phyloP scores from a whole-genome alignment of 2,113 vertebrate genomes.

The Cheilinus undulatus region DNA sequence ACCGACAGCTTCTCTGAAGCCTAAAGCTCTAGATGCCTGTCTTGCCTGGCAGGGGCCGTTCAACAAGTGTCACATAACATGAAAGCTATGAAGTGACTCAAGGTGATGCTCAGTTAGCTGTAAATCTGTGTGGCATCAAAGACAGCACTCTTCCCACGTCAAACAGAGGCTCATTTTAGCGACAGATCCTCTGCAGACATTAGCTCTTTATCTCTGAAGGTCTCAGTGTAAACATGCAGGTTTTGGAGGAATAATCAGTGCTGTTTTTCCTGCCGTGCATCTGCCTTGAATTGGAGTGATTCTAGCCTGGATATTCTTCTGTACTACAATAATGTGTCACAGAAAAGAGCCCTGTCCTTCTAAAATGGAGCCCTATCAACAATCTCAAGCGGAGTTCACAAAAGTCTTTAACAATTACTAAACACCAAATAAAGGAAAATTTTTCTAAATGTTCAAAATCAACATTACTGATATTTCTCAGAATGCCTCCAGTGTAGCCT shows the following conservation, averaged over 20 bases:
- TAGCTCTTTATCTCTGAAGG: conserved; percentile 22
- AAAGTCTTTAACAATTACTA: conserved; percentile 44
- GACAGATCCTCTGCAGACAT: conserved; percentile 2
- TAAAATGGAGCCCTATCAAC: conserved; percentile 27
- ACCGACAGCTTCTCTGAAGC: too few relatives aligned
- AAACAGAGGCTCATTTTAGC: not conserved
- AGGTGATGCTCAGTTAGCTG: conserved; percentile 34
- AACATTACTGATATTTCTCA: conserved; percentile 22
- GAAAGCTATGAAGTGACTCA: too few relatives aligned
- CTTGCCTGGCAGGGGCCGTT: too few relatives aligned
- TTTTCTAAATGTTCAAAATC: conserved; percentile 15
- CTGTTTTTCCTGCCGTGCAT: conserved; percentile 17
- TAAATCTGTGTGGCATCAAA: conserved; percentile 32
- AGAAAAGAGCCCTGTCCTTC: conserved; percentile 39
- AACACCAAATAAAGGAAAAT: conserved; percentile 34
- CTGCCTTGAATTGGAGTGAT: conserved; percentile 4
- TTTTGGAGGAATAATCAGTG: conserved; percentile 32
- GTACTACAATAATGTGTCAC: conserved; percentile 28
- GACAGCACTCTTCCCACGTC: conserved; percentile 26
- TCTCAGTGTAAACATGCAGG: conserved; percentile 60
- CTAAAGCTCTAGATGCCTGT: too few relatives aligned
- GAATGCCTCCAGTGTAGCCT: conserved; percentile 18
- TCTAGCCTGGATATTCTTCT: conserved; percentile 19
- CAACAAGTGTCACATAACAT: too few relatives aligned
- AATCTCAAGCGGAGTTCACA: conserved; percentile 15